phyloP scores from a whole-genome alignment of 2,797 vertebrate genomes.

The Botia almorhae region DNA sequence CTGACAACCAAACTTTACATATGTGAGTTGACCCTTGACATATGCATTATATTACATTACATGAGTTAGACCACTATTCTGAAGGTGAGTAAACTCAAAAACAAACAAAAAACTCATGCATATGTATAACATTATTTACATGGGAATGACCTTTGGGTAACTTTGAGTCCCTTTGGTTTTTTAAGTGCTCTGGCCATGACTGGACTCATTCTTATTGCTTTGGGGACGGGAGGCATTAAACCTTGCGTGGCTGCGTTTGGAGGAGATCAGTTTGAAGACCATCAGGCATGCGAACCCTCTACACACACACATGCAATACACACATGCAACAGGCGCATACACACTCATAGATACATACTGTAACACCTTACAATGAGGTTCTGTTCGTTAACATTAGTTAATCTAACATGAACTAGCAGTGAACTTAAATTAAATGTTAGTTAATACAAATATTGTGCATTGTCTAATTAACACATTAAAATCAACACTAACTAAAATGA shows the following conservation, averaged over 20 bases:
- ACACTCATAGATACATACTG: neutral
- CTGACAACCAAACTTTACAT: too few species aligned
- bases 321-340: neutral
- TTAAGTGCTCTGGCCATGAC: conserved; percentile 85
- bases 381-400: too few species aligned
- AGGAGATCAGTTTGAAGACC: conserved; percentile 93
- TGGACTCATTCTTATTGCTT: conserved; percentile 87
- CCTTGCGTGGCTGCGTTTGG: conserved; percentile 95
- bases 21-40: too few species aligned
- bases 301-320: neutral
- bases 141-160: neutral
- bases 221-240: conserved; percentile 96
- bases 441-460: too few species aligned
- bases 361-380: too few species aligned
- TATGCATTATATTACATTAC: too few species aligned
- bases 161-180: neutral
- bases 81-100: neutral
- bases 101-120: neutral
- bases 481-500: too few species aligned
- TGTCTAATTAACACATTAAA: too few species aligned
- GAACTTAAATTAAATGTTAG: too few species aligned
- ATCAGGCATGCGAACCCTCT: conserved; percentile 84
- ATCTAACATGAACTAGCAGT: neutral
- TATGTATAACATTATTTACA: neutral
- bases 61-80: too few species aligned